Evolutionary conservation across 2,888 invertebrate species (phyloP), one percentile per base, ranked within the genome.

Genomic region (Apamea sordens): DNA sequence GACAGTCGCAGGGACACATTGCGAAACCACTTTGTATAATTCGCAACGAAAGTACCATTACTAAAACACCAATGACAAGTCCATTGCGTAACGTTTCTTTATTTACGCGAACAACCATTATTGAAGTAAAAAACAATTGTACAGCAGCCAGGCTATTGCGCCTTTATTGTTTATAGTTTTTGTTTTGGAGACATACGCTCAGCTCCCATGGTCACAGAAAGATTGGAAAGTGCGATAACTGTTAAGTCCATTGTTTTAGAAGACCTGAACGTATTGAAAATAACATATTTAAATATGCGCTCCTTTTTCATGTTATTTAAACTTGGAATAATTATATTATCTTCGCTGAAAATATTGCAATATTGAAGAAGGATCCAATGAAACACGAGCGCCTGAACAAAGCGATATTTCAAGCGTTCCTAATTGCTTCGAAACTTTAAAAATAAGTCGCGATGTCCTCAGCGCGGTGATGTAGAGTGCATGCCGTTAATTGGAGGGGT

Each of bases 401-500:
- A 44, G 28, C 21, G 24, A 15, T 36, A 56, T 53, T 71, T 83
- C 3, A 47, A 73, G 18, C 28, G 41, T 80, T 76, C 21, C 67
- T 76, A 82, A 82, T 84, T 77, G 71, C 32, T 53, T 68, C 21
- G 28, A 50, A 73, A 73, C 74, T 69, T 59, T 59, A 76, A 80
- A 85, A 77, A 77, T 76, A 78, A 77, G 70, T 76, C 28, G 10
- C 44, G 65, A 71, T 67, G 67, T 76, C 61, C 71, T 81, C 70
- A 63, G 61, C 65, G 67, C 65, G 76, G 65, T 77, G 80, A 84
- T 80, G 86, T 84, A 83, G 84, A 84, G 82, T 79, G 85, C 83
- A 83, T 82, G 79, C 82, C 68, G 85, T 89, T 92, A 92, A 93
- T 93, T 92, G 90, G 82, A 90, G 89, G 85, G 90, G 89, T 90